A percentile compares a stretch with the other conserved stretches of the same genome.
Evolutionary conservation across 2,113 vertebrate species (phyloP).

Genomic region (Origma solitaria): DNA sequence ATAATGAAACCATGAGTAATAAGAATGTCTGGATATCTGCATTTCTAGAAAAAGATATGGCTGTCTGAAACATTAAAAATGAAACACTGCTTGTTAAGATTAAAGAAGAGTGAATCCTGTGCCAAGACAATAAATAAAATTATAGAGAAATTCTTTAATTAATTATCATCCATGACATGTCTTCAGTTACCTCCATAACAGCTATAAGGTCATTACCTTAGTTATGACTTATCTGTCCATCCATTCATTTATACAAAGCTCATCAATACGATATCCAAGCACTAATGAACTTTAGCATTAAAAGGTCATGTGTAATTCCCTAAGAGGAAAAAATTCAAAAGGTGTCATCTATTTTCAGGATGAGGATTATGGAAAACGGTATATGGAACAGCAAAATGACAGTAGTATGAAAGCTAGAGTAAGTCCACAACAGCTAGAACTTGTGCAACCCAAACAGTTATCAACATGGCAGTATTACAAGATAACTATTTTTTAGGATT

Average conservation of each 20-base stretch:
- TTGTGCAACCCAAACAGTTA: not conserved
- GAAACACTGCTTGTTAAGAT: not conserved
- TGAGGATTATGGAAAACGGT: not conserved
- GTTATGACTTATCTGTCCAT: not conserved
- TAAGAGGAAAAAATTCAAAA: not conserved
- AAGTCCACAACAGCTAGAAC: not conserved
- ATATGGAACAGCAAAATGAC: not conserved
- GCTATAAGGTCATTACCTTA: conserved; percentile 4
- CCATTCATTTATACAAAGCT: not conserved
- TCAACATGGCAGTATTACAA: not conserved
- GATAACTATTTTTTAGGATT: not conserved
- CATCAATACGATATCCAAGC: conserved; percentile 24
- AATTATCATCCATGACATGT: not conserved
- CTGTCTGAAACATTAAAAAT: not conserved
- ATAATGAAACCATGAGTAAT: not conserved
- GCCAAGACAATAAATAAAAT: not conserved
- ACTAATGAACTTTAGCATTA: not conserved
- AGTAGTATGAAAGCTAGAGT: not conserved
- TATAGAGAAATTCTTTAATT: not conserved
- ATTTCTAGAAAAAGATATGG: not conserved
- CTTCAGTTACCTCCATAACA: not conserved
- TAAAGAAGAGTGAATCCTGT: not conserved
- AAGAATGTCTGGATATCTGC: not conserved
- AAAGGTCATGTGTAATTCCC: not conserved
- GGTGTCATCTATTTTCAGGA: not conserved